A percentile compares a stretch with the other conserved stretches of the same genome.
Evolutionary conservation across 2,797 vertebrate species (phyloP).

Genomic region (Microctenopoma stevenorrisi): DNA sequence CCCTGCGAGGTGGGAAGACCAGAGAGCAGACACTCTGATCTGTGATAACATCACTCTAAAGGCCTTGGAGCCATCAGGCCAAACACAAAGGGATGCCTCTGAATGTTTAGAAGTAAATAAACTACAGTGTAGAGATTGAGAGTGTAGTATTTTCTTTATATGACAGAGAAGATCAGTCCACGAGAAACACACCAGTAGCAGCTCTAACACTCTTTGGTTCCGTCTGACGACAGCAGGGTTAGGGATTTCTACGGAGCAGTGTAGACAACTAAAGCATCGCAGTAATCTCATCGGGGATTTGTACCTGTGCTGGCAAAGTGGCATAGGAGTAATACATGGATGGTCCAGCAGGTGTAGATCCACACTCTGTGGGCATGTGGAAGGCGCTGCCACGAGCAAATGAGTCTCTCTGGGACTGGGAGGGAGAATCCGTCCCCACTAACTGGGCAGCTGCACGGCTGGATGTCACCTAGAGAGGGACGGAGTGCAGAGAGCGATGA

Average conservation of each 20-base stretch:
- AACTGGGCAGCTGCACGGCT: conserved; percentile 89
- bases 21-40: conserved; percentile 53
- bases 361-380: conserved; percentile 91
- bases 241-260: neutral
- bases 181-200: neutral
- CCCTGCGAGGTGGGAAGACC: conserved; percentile 32
- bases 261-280: conserved; percentile 8
- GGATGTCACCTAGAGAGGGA: conserved; percentile 85
- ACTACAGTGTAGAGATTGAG: neutral
- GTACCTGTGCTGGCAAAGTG: conserved; percentile 92
- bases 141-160: neutral
- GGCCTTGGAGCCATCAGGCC: conserved; percentile 52
- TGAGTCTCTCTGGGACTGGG: conserved; percentile 90
- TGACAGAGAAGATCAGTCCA: neutral
- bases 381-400: conserved; percentile 93
- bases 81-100: conserved; percentile 48
- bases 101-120: conserved; percentile 49
- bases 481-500: conserved; percentile 14
- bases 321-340: conserved; percentile 94
- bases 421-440: conserved; percentile 82
- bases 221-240: neutral
- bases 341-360: conserved; percentile 69
- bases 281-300: conserved; percentile 9
- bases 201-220: neutral
- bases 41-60: conserved; percentile 51